Base-by-base conservation (phyloP, 2,113 vertebrate genomes). In the Colossoma macropomum region DNA sequence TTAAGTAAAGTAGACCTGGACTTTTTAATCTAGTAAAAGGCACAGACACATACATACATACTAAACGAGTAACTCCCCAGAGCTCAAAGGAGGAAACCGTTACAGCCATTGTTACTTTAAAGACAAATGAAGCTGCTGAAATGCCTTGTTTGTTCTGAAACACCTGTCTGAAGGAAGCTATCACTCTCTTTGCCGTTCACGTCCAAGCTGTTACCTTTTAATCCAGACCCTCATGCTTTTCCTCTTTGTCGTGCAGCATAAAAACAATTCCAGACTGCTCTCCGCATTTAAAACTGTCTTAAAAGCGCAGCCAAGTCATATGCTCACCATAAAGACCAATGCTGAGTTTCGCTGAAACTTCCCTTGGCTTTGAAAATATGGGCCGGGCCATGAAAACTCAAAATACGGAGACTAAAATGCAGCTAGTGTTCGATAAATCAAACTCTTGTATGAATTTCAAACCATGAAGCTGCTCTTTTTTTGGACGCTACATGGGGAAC, bases 221-320 rank as follows among this genome's bases (percentile, higher is more conserved):
- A 1, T 62, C 23, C 8, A 32, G 45, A 30, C 21, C 60, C 70
- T 52, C 16, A 45, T 45, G 41, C 81, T 62, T 45, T 72, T 32
- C 30, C 25, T 77, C 66, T 60, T 62, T 48, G 52, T 30, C 27
- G 32, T 19, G 19, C 30, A 45, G 45, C 27, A 21, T 8, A 6
- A 75, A 80, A 76, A 62, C 68, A 52, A 21, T 74, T 74, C 52
- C 70, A 74, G 75, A 74, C 70, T 28, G 62, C 38, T 56, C 12
- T 60, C 68, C 70, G 69, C 77, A 79, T 78, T 79, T 70, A 86
- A 72, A 65, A 71, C 41, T 48, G 41, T 17, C 50, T 72, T 81
- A n/a, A 85, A 82, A 78, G 48, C 30, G 63, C 34, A 60, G 76
- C 76, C 62, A 68, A 82, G 79, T 54, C 68, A 60, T 77, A 81